Conservation (phyloP, 1,140 invertebrate species). For the Drosophila mayri region DNA sequence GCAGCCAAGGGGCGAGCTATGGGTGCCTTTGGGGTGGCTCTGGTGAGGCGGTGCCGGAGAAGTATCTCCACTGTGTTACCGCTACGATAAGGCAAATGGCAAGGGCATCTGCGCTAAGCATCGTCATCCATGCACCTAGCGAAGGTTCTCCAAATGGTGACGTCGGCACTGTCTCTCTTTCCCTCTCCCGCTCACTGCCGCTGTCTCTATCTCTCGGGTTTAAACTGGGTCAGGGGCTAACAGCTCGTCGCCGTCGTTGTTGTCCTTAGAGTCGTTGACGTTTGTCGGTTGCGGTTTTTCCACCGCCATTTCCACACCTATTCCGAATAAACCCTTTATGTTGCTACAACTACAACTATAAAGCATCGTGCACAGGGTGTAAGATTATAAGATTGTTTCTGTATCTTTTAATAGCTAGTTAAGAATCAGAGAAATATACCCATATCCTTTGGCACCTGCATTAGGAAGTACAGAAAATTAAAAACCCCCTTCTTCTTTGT, state of each 20-base stretch:
- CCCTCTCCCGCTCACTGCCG: constrained; percentile 6
- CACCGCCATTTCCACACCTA: constrained; percentile 32
- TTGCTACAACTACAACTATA: not conserved
- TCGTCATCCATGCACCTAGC: constrained; percentile 42
- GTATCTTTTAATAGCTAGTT: not conserved
- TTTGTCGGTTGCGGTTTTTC: constrained; percentile 53
- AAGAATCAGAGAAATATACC: not conserved
- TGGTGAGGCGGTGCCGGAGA: not conserved
- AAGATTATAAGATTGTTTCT: not conserved
- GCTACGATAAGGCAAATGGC: constrained; percentile 54
- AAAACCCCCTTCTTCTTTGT: not conserved
- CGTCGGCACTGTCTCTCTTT: constrained; percentile 50
- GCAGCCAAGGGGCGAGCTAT: not conserved
- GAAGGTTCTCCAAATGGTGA: constrained; percentile 71
- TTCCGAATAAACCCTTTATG: constrained; percentile 21
- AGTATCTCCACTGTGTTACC: constrained; percentile 40
- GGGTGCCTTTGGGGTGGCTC: constrained; percentile 3
- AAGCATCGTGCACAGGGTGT: constrained; percentile 13
- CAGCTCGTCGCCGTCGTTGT: constrained; percentile 51
- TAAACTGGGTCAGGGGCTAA: constrained; percentile 77
- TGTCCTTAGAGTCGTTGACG: constrained; percentile 59
- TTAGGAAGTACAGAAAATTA: not conserved
- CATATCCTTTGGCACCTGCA: not conserved
- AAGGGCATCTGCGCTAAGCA: constrained; percentile 57
- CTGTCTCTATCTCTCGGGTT: constrained; percentile 40